Evolutionary conservation across 2,797 vertebrate species (phyloP), one percentile per base, ranked within the genome.

Genomic region (Melopsittacus undulatus): DNA sequence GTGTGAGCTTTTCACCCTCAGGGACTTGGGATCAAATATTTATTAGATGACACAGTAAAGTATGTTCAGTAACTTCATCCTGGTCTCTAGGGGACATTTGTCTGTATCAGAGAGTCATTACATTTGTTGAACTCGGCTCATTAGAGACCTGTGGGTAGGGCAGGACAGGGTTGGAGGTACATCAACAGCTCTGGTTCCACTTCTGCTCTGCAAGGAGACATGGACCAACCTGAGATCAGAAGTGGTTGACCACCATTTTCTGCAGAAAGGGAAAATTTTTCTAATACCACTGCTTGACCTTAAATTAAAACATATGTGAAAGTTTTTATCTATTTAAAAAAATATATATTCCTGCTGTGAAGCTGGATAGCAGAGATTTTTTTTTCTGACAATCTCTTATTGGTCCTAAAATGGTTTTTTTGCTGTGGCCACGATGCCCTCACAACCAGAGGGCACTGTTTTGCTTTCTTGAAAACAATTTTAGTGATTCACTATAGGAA

Each of bases 11-110:
- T 95, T 93, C 30, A 57, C 42, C 61, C 52, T 82, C 2, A 7
- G 57, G 72, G 77, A 46, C 16, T 45, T 80, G 51, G 48, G 56
- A 92, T 94, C 64, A 92, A 75, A 63, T 94, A 87, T 93, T 85
- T 94, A 87, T 89, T 83, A 83, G 72, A 4, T 83, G 66, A 81
- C 48, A 63, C 43, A 56, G 73, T 89, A 36, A 85, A 26, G 78
- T 78, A 14, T 59, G 57, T 85, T 87, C 4, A 1, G 74, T 89
- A 86, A 87, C 78, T 83, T 91, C 66, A 80, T 87, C 34, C 30
- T 69, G n/a, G 36, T 94, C 94, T 92, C 88, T 26, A 14, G 74
- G 72, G 83, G 64, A 80, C 36, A 46, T 95, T 92, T 87, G 19
- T 92, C 90, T 73, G 15, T 90, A 62, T 73, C 81, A 49, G 38